Base-by-base conservation (phyloP, 2,113 vertebrate genomes). In the Thamnophis sirtalis region DNA sequence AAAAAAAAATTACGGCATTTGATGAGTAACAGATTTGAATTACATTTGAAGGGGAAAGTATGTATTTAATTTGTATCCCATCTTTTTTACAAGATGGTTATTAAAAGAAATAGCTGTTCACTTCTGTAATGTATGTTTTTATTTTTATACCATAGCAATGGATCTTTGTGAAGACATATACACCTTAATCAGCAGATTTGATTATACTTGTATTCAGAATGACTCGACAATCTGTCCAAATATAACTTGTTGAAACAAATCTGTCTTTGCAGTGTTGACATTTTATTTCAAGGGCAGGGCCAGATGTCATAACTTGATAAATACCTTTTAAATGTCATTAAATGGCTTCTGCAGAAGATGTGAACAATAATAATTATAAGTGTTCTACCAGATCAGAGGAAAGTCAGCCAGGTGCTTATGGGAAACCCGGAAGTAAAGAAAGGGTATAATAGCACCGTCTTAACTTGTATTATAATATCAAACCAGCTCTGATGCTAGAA, bases 111-210 rank as follows among this genome's bases (percentile, higher is more conserved):
- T 84, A 84, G 3, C 9, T 28, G 21, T 49, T 33, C 24, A 33
- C 9, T 86, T 55, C 33, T 80, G 15, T 80, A 22, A 80, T 80
- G 17, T 80, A 38, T 80, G 43, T 80, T 33, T 80, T 80, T 80
- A 43, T 80, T 80, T 80, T 80, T 38, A 21, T 80, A 38, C 33
- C 73, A 33, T 89, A 92, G 49, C 0, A 0, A 1, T 91, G 58
- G 92, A 92, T 92, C 87, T 91, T 84, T 89, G 51, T 93, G 87
- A 92, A 60, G 73, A 84, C 91, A 73, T 87, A 93, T 90, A 86
- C 84, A 93, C 38, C 24, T 84, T 92, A 90, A 90, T 49, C 55
- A 88, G 10, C 73, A 87, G 91, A 91, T 68, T 68, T 68, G 28
- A 17, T 26, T 15, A 48, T 94, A 91, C 86, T 92, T 85, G 91